Evolutionary conservation across 2,797 vertebrate species (phyloP).

Genomic region (Atherinosoma microstoma): DNA sequence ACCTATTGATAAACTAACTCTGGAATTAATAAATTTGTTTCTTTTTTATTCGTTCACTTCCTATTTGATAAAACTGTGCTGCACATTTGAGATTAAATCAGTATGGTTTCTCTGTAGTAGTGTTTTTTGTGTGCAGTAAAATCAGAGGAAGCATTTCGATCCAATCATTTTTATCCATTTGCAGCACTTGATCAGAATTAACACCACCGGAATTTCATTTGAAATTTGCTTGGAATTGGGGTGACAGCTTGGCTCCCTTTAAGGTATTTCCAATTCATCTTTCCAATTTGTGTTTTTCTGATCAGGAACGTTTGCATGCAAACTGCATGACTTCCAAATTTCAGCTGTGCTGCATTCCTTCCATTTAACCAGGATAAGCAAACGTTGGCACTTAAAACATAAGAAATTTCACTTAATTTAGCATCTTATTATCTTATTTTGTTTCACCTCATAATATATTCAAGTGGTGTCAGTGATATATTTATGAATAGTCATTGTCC

Average conservation of each 20-base stretch:
- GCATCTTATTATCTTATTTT: too few species aligned
- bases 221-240: neutral
- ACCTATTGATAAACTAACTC: neutral
- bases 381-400: neutral
- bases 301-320: neutral
- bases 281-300: neutral
- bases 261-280: neutral
- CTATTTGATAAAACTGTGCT: neutral
- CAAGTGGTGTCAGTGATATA: neutral
- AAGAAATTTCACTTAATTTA: neutral
- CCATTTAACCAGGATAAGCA: neutral
- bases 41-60: neutral
- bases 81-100: neutral
- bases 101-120: neutral
- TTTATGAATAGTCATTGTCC: neutral
- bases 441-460: too few species aligned
- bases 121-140: neutral
- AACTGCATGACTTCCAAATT: neutral
- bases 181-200: neutral
- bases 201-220: neutral
- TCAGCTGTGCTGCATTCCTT: neutral
- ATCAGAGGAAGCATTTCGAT: neutral
- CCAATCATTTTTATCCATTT: too few species aligned
- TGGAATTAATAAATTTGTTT: neutral
- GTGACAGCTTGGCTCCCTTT: neutral